A percentile compares a stretch with the other conserved stretches of the same genome.
Evolutionary conservation across 1,140 invertebrate genomes (phyloP).

Genomic region (Tigriopus japonicus): DNA sequence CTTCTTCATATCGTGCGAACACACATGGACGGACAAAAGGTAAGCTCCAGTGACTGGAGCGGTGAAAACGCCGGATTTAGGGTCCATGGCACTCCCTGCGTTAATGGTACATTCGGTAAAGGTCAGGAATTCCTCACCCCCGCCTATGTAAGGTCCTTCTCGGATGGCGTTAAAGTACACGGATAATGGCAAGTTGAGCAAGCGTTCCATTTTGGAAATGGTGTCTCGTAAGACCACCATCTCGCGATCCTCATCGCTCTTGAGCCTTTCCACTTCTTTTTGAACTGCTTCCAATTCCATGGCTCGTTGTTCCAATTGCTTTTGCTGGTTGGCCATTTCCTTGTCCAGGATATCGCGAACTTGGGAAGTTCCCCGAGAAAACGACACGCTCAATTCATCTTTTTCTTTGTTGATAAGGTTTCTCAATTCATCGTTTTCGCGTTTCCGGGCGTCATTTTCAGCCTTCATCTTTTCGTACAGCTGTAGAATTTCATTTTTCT

Average conservation of each 20-base stretch:
- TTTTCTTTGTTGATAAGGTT: background rate
- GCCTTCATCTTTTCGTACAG: background rate
- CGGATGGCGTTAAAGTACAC: slow-evolving; percentile 13
- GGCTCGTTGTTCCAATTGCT: background rate
- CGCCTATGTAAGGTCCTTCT: slow-evolving; percentile 2
- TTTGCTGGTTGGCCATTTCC: background rate
- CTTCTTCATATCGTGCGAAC: slow-evolving; percentile 13
- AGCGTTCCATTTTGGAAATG: background rate
- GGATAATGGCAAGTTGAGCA: background rate
- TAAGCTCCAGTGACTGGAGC: slow-evolving; percentile 8
- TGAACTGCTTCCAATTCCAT: background rate
- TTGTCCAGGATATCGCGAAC: background rate
- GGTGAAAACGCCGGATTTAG: slow-evolving; percentile 4
- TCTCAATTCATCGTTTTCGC: background rate
- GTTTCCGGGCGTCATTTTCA: background rate
- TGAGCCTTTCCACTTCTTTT: background rate
- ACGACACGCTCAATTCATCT: background rate
- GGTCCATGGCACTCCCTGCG: slow-evolving; percentile 1
- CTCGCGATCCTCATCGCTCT: background rate
- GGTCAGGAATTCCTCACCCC: slow-evolving; percentile 12
- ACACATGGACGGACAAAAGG: slow-evolving; percentile 4
- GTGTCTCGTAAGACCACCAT: background rate
- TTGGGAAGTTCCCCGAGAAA: background rate
- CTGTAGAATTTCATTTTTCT: background rate
- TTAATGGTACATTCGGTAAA: slow-evolving; percentile 10